Conservation (phyloP, 2,797 vertebrate genomes). For the Pagetopsis macropterus region DNA sequence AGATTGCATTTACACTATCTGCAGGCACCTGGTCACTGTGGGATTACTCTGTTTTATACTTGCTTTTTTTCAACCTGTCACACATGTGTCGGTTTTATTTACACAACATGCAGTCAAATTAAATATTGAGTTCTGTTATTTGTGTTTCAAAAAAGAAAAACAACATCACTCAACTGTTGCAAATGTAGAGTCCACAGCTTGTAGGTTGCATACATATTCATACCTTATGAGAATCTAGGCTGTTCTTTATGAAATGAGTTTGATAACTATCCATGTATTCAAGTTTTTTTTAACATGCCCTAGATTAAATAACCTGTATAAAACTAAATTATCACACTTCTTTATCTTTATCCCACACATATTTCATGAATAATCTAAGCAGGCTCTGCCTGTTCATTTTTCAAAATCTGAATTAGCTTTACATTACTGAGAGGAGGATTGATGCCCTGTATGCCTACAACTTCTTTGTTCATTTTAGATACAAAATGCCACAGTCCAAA, state of each 20-base stretch:
- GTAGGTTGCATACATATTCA: slow-evolving; percentile 31
- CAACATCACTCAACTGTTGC: slow-evolving; percentile 8
- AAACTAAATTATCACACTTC: not conserved
- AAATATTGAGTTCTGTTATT: slow-evolving; percentile 30
- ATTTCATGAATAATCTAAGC: not conserved
- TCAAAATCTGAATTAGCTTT: not conserved
- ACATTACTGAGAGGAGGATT: slow-evolving; percentile 8
- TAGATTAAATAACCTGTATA: not conserved
- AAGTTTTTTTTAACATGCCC: not conserved
- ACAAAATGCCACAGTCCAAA: slow-evolving; percentile 23
- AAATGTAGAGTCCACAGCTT: slow-evolving; percentile 11
- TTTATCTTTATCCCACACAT: not conserved
- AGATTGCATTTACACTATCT: not conserved
- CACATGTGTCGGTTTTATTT: not conserved
- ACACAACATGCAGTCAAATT: slow-evolving; percentile 1
- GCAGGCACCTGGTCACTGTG: slow-evolving; percentile 3
- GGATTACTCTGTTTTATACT: slow-evolving; percentile 2
- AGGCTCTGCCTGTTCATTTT: slow-evolving; percentile 2
- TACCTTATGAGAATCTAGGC: slow-evolving; percentile 23
- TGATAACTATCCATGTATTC: not conserved
- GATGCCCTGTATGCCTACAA: slow-evolving; percentile 5
- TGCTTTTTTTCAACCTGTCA: not conserved
- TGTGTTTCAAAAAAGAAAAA: slow-evolving; percentile 1
- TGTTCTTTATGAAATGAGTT: slow-evolving; percentile 7
- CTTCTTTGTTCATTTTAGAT: slow-evolving; percentile 24